Evolutionary conservation across 2,797 vertebrate species (phyloP).

Genomic region (Lepus townsendii): DNA sequence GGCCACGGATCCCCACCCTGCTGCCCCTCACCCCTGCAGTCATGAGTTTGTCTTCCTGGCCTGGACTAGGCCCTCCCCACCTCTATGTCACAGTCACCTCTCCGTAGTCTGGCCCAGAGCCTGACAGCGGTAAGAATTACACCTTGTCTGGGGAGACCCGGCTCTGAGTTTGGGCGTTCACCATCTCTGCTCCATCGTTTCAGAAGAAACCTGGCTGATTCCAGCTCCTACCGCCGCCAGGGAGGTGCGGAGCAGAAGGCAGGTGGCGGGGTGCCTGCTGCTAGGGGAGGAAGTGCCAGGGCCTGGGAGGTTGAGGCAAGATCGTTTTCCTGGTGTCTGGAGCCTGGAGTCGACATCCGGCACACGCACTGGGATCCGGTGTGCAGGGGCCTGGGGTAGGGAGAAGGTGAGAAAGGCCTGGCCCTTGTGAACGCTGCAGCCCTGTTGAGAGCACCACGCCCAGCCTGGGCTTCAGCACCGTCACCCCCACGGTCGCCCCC

Average conservation of each 20-base stretch:
- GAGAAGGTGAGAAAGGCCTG: too few species aligned
- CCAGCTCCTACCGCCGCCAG: slow-evolving; percentile 66
- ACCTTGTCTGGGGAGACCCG: neutral
- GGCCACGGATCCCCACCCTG: neutral
- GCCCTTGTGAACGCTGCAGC: neutral
- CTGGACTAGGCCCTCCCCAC: neutral
- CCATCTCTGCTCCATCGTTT: slow-evolving; percentile 48
- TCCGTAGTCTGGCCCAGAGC: neutral
- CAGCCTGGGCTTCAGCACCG: too few species aligned
- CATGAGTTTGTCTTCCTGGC: neutral
- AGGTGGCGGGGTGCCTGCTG: slow-evolving; percentile 55
- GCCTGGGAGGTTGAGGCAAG: neutral
- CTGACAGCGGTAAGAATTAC: neutral
- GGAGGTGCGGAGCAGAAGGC: slow-evolving; percentile 69
- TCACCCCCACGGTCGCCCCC: too few species aligned
- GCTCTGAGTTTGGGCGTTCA: neutral
- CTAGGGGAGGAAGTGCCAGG: neutral
- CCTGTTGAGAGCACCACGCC: neutral
- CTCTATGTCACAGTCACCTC: slow-evolving; percentile 5
- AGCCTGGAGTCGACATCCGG: neutral
- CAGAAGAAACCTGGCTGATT: slow-evolving; percentile 73
- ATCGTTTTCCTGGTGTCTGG: slow-evolving; percentile 26
- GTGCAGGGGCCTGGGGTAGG: neutral
- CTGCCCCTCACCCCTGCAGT: neutral
- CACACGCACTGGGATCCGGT: neutral